phyloP scores from a whole-genome alignment of 2,888 invertebrate species.

The Tachina fera region DNA sequence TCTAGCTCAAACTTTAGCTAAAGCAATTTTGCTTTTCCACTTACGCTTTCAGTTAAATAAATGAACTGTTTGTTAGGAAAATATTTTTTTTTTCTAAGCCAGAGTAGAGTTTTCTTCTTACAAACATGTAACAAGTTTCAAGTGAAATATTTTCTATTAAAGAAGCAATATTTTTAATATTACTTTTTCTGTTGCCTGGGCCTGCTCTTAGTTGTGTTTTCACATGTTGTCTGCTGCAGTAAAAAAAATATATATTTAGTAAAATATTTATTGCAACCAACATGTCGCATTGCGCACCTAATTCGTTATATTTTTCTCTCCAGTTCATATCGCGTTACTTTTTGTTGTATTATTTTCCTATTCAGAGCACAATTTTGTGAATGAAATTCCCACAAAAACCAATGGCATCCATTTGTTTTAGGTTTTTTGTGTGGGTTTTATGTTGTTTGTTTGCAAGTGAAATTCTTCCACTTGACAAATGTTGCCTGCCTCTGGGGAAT shows the following conservation, averaged over 20 bases:
- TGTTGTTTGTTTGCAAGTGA: conserved; percentile 1
- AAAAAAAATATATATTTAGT: conserved; percentile 51
- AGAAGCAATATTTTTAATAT: too few species aligned
- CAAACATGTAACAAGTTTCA: conserved; percentile 37
- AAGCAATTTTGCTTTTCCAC: conserved; percentile 54
- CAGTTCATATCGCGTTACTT: conserved; percentile 15
- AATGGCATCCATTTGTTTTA: conserved; percentile 36
- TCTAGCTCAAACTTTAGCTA: background rate
- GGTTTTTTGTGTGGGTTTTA: conserved; percentile 12
- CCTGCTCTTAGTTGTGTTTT: conserved; percentile 61
- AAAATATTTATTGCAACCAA: conserved; percentile 43
- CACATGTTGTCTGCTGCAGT: conserved; percentile 75
- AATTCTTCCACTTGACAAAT: conserved; percentile 53
- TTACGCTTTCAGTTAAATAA: conserved; percentile 11
- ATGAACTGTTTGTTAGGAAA: conserved; percentile 7
- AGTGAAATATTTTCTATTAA: conserved; percentile 58
- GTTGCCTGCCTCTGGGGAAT: conserved; percentile 60
- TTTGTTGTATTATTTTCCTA: conserved; percentile 24
- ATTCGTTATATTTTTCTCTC: conserved; percentile 38
- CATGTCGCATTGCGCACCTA: conserved; percentile 68
- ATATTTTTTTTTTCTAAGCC: conserved; percentile 8
- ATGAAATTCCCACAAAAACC: conserved; percentile 64
- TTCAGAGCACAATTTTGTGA: conserved; percentile 40
- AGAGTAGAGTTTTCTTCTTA: conserved; percentile 29
- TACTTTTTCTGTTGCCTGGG: background rate